A percentile compares a stretch with the other conserved stretches of the same genome.
These are phyloP conservation scores for Scolopax mira DNA, from an alignment of 2,113 vertebrate species.

Conservation along the genomic window DNA sequence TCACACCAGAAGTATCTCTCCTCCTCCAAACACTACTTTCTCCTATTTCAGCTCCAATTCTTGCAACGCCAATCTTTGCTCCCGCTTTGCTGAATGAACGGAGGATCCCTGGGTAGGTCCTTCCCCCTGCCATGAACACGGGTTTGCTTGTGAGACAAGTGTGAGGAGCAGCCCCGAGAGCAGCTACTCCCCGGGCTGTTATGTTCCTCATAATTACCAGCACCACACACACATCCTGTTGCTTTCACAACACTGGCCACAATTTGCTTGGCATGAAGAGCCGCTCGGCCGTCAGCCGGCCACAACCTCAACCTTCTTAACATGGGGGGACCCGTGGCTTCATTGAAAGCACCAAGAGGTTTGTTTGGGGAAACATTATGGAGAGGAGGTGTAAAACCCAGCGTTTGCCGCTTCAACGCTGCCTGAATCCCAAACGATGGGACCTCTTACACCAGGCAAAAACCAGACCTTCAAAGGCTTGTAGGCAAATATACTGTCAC, in stretches of 20 bases:
- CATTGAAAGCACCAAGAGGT: not conserved
- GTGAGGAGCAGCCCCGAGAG: not conserved
- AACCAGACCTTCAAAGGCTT: constrained; percentile 14
- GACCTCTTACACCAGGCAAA: not conserved
- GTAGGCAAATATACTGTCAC: constrained; percentile 22
- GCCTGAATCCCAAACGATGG: not conserved
- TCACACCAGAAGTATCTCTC: not conserved
- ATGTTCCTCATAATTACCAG: not conserved
- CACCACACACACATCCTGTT: not conserved
- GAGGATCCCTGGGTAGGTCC: not conserved
- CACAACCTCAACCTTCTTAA: constrained; percentile 4
- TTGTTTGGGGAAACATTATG: not conserved
- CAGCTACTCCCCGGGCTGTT: not conserved
- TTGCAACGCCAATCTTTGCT: not conserved
- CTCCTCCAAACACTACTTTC: not conserved
- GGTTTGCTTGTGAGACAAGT: not conserved
- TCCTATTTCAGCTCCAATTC: not conserved
- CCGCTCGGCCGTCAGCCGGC: not conserved
- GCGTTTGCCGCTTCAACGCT: not conserved
- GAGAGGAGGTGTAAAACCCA: not conserved
- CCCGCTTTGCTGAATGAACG: not conserved
- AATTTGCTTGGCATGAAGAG: not conserved
- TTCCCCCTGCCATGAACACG: not conserved
- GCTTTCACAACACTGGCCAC: not conserved
- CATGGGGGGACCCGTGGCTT: not conserved